Base-by-base conservation (phyloP, 2,113 vertebrate genomes). In the Centrocercus urophasianus region DNA sequence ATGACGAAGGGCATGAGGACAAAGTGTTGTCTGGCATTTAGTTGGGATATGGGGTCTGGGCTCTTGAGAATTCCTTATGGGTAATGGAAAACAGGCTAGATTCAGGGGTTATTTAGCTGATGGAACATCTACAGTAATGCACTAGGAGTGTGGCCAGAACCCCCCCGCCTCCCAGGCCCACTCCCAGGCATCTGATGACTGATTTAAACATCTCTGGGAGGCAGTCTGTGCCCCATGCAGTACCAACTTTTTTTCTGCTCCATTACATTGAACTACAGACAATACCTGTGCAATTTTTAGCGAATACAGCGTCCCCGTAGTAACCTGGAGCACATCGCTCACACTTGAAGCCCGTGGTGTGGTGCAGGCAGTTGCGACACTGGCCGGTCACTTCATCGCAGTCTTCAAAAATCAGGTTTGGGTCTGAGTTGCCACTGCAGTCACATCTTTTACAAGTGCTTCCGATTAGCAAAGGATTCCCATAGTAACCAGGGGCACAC, bases 361-460 rank as follows among this genome's bases (percentile, higher is more conserved):
- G 97, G 13, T 83, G 98, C 97, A 99, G 98, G 97, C 99, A 99
- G 70, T 99, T 98, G 91, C 98, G 98, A 60, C 99, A 99, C 93
- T 98, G 98, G 47, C 99, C 99, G 0, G 99, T 99, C 88, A 98
- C 95, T 78, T 99, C 99, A 96, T 99, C 98, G 64, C 99, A 99
- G 85, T 99, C 99, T 48, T 98, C 99, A 95, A 99, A 98, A 94
- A 99, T 99, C 83, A 99, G 95, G 96, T 99, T 99, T 54, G 99
- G 99, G 96, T 99, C 99, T 0, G 99, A 99, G 97, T 99, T 99
- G 65, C 98, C 98, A 21, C 98, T 99, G 96, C 99, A 99, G 96
- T 99, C 98, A 19, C 99, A 99, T 97, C 98, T 98, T 96, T 98
- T 98, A 81, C 99, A 99, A 91, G 98, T 98, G 86, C 97, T 98